Conservation (phyloP, 2,888 invertebrate genomes). For the Carcina quercana region DNA sequence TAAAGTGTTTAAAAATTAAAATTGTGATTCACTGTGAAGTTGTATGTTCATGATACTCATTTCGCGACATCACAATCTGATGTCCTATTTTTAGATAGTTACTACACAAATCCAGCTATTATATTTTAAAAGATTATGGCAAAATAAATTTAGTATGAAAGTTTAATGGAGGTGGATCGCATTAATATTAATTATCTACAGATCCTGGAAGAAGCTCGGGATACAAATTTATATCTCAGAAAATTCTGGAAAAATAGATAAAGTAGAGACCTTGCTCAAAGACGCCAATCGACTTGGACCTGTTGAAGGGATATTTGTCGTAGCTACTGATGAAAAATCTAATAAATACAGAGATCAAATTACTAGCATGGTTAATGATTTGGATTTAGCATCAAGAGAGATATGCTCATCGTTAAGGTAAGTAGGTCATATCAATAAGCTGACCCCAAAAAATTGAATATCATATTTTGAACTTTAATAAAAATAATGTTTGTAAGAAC, state of each 20-base stretch:
- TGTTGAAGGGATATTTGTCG: slow-evolving; percentile 26
- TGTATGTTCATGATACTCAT: too few species aligned
- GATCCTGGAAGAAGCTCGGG: slow-evolving; percentile 22
- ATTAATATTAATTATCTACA: slow-evolving; percentile 15
- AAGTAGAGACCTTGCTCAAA: slow-evolving; percentile 17
- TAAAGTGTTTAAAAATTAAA: too few species aligned
- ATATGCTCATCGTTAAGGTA: slow-evolving; percentile 28
- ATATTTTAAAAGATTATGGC: too few species aligned
- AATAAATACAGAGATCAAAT: slow-evolving; percentile 8
- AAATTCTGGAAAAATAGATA: slow-evolving; percentile 7
- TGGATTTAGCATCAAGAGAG: slow-evolving; percentile 27
- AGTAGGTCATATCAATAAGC: slow-evolving; percentile 7
- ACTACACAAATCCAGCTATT: too few species aligned
- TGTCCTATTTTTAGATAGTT: too few species aligned
- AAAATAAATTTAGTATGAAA: too few species aligned
- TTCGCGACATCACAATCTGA: too few species aligned
- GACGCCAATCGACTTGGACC: slow-evolving; percentile 17
- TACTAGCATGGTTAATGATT: slow-evolving; percentile 14
- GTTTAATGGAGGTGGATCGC: too few species aligned
- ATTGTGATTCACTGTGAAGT: too few species aligned
- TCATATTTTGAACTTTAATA: too few species aligned
- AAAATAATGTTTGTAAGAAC: background rate
- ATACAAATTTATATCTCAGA: slow-evolving; percentile 15
- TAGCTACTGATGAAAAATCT: slow-evolving; percentile 11
- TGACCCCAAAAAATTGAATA: too few species aligned